Evolutionary conservation across 2,888 invertebrate species (phyloP).

Genomic region (Maniola hyperantus): DNA sequence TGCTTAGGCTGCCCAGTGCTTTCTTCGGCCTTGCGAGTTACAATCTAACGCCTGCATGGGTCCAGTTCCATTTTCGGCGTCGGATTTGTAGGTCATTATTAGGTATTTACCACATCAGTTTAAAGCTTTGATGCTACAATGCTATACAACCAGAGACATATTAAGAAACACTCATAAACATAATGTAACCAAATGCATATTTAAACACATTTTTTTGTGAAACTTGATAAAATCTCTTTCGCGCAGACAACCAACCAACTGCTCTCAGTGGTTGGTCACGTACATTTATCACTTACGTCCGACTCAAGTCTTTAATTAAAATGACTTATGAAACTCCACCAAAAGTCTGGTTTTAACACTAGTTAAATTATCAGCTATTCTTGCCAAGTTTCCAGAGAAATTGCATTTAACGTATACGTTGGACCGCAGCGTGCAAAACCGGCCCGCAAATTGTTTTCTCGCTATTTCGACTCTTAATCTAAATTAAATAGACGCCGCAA

Average conservation of each 20-base stretch:
- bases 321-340: slow-evolving; percentile 27
- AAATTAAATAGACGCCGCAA: slow-evolving; percentile 28
- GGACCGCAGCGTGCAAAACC: slow-evolving; percentile 28
- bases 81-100: too few species aligned
- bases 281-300: slow-evolving; percentile 22
- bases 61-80: too few species aligned
- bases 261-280: slow-evolving; percentile 23
- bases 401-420: slow-evolving; percentile 34
- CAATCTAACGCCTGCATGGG: too few species aligned
- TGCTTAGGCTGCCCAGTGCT: too few species aligned
- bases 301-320: slow-evolving; percentile 24
- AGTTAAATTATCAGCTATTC: slow-evolving; percentile 37
- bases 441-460: slow-evolving; percentile 37
- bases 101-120: too few species aligned
- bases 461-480: slow-evolving; percentile 33
- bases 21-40: too few species aligned
- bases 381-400: slow-evolving; percentile 38
- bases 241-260: background rate
- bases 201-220: background rate
- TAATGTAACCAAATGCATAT: background rate
- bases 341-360: slow-evolving; percentile 32
- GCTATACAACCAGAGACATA: too few species aligned
- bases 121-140: too few species aligned
- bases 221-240: background rate
- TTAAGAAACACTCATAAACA: background rate